These are phyloP conservation scores for Phylloscopus trochiloides DNA, from an alignment of 2,113 vertebrate genomes.

Conservation along the genomic window DNA sequence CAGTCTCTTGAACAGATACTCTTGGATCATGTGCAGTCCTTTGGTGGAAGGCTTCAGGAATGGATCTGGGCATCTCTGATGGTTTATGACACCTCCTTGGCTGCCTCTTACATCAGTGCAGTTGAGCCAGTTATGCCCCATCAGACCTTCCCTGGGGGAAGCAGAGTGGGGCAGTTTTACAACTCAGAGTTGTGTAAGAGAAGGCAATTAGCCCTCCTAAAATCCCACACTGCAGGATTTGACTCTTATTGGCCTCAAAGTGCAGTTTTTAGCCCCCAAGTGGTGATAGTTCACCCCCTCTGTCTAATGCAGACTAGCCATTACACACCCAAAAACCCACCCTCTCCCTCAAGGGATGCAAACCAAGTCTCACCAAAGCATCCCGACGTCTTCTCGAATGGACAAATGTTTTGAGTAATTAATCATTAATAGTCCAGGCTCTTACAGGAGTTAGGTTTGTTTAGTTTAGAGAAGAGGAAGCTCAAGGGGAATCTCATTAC, in stretches of 20 bases:
- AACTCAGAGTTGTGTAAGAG: neutral
- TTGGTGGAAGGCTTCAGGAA: neutral
- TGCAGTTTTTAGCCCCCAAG: rapidly evolving
- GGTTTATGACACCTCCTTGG: neutral
- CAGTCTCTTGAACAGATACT: rapidly evolving
- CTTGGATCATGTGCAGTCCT: neutral
- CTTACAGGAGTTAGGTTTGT: neutral
- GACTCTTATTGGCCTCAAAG: neutral
- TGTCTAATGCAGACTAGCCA: too few species aligned
- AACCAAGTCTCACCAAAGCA: neutral
- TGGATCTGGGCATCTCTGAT: neutral
- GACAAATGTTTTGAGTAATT: neutral
- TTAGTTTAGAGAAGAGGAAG: neutral
- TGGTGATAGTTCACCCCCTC: neutral
- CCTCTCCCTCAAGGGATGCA: neutral
- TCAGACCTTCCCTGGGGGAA: neutral
- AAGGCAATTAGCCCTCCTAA: neutral
- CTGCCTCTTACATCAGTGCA: neutral
- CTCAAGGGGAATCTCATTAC: too few species aligned
- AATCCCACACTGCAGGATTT: neutral
- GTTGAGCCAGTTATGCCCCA: neutral
- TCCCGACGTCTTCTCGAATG: rapidly evolving
- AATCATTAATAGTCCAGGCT: neutral
- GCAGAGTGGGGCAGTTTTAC: rapidly evolving
- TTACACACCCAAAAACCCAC: neutral